Evolutionary conservation across 2,888 invertebrate species (phyloP).

Genomic region (Agonopterix subpropinquella): DNA sequence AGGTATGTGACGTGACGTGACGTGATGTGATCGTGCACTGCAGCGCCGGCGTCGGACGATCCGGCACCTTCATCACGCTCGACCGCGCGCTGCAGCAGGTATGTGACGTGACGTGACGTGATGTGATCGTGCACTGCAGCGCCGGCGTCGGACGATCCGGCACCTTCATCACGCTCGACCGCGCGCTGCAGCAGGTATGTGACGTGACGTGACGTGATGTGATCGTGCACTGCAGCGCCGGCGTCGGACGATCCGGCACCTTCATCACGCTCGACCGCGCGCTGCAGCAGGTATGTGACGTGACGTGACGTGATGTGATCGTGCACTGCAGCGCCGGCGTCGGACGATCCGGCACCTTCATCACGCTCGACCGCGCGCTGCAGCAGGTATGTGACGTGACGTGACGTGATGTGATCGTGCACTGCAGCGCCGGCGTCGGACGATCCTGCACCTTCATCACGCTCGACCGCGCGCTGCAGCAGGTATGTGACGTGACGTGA

Average conservation of each 20-base stretch:
- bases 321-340: too few relatives aligned
- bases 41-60: slow-evolving; percentile 85
- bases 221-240: too few relatives aligned
- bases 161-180: slow-evolving; percentile 97
- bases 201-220: too few relatives aligned
- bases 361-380: slow-evolving; percentile 57
- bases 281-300: too few relatives aligned
- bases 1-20: slow-evolving; percentile 82
- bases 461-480: too few relatives aligned
- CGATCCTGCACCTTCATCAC: too few relatives aligned
- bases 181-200: slow-evolving; percentile 84
- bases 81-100: slow-evolving; percentile 95
- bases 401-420: too few relatives aligned
- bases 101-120: slow-evolving; percentile 80
- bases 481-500: too few relatives aligned
- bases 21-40: slow-evolving; percentile 95
- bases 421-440: too few relatives aligned
- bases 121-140: slow-evolving; percentile 95
- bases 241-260: too few relatives aligned
- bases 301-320: too few relatives aligned
- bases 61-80: slow-evolving; percentile 97
- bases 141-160: slow-evolving; percentile 89
- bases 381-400: slow-evolving; percentile 42
- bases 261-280: too few relatives aligned
- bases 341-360: slow-evolving; percentile 83